phyloP scores from a whole-genome alignment of 2,113 vertebrate genomes.

The Hypocryptadius cinnamomeus region DNA sequence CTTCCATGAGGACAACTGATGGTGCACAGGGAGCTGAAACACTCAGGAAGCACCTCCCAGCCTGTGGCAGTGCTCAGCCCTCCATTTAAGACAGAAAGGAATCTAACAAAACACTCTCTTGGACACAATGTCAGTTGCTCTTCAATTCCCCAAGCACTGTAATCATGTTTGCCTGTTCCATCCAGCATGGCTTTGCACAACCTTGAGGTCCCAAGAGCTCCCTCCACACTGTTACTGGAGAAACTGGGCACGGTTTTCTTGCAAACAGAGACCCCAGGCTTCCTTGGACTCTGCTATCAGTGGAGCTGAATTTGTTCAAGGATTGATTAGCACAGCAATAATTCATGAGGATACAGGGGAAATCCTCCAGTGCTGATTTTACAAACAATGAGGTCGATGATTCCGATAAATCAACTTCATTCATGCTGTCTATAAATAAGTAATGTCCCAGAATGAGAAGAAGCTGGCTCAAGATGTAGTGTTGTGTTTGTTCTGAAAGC shows the following conservation, averaged over 20 bases:
- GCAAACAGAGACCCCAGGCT: background rate
- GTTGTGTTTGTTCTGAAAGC: background rate
- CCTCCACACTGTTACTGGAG: background rate
- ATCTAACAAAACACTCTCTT: background rate
- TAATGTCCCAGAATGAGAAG: background rate
- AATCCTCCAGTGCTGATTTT: constrained; percentile 14
- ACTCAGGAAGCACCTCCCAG: background rate
- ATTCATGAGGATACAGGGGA: background rate
- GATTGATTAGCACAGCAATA: constrained; percentile 7
- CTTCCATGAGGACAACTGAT: background rate
- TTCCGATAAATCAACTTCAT: constrained; percentile 11
- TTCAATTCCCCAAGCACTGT: background rate
- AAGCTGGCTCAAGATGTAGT: background rate
- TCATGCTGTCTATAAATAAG: constrained; percentile 38
- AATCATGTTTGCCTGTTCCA: background rate
- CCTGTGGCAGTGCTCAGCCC: background rate
- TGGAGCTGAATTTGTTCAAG: background rate
- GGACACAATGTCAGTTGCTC: background rate
- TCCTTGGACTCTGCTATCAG: background rate
- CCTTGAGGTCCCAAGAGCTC: background rate
- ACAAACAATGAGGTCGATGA: constrained; percentile 1
- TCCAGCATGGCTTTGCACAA: background rate
- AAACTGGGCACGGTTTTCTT: background rate
- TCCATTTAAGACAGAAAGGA: background rate
- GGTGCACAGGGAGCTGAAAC: background rate